These are phyloP conservation scores for Drosophila melanica DNA, from an alignment of 1,140 invertebrate genomes.

Conservation along the genomic window DNA sequence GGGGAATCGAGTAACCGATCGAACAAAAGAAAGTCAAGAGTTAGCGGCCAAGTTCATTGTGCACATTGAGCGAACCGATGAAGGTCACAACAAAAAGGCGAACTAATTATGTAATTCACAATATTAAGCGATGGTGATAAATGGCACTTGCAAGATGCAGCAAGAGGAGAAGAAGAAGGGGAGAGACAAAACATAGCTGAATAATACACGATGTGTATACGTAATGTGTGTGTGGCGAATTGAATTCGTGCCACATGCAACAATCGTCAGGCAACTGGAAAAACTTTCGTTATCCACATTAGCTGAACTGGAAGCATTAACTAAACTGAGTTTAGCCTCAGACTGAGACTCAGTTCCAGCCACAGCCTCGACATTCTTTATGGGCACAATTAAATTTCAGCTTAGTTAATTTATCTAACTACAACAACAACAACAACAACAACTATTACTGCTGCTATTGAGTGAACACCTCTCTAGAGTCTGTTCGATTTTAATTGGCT, in stretches of 20 bases:
- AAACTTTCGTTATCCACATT: constrained; percentile 62
- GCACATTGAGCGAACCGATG: constrained; percentile 30
- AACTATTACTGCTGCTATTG: background rate
- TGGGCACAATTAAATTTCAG: constrained; percentile 74
- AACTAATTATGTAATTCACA: constrained; percentile 64
- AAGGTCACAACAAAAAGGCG: constrained; percentile 55
- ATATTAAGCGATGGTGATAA: background rate
- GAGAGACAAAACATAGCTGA: constrained; percentile 5
- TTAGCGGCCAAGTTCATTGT: constrained; percentile 76
- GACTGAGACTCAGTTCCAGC: constrained; percentile 14
- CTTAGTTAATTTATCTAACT: constrained; percentile 25
- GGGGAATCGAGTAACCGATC: constrained; percentile 11
- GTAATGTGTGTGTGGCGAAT: constrained; percentile 43
- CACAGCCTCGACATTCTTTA: constrained; percentile 66
- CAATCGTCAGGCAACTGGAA: constrained; percentile 37
- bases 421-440: constrained; percentile 1
- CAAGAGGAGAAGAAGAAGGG: constrained; percentile 28
- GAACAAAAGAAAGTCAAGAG: constrained; percentile 47
- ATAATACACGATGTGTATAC: constrained; percentile 37
- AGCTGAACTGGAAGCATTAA: constrained; percentile 13
- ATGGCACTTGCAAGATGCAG: background rate
- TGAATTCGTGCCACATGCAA: constrained; percentile 69
- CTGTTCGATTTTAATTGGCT: constrained; percentile 58
- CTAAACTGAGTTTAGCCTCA: constrained; percentile 1
- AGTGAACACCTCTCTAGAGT: constrained; percentile 44